A percentile compares a stretch with the other conserved stretches of the same genome.
Evolutionary conservation across 2,113 vertebrate genomes (phyloP).

Genomic region (Desmodus rotundus): DNA sequence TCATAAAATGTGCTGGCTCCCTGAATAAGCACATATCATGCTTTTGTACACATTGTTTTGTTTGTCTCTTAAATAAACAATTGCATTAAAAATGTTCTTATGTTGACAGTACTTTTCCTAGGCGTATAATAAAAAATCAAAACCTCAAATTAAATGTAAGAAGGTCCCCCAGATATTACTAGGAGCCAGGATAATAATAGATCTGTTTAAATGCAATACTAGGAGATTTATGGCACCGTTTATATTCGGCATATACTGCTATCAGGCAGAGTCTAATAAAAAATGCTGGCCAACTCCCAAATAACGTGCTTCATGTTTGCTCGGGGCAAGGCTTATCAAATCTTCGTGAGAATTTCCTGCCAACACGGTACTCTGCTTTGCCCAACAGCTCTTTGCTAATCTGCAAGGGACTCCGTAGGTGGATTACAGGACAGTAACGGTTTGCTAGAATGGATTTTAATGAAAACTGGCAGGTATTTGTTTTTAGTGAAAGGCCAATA

Average conservation of each 20-base stretch:
- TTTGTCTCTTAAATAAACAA: neutral
- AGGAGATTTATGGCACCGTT: neutral
- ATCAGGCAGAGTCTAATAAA: neutral
- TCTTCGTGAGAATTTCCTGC: neutral
- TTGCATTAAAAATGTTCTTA: neutral
- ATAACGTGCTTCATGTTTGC: constrained; percentile 14
- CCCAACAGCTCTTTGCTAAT: neutral
- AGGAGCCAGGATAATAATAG: neutral
- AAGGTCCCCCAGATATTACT: neutral
- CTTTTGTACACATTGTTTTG: neutral
- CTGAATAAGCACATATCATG: neutral
- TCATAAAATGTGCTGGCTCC: neutral
- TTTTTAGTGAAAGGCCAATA: constrained; percentile 39
- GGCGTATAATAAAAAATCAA: neutral
- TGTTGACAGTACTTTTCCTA: neutral
- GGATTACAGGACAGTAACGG: neutral
- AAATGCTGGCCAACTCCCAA: neutral
- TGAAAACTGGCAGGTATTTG: constrained; percentile 32
- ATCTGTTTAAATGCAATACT: neutral
- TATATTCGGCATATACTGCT: fast-evolving
- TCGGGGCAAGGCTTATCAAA: neutral
- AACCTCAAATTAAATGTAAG: neutral
- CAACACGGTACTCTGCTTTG: neutral
- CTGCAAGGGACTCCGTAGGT: neutral
- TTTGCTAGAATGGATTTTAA: constrained; percentile 24